Base-by-base conservation (phyloP, 1,140 invertebrate genomes). In the Panagrolaimus sp. region DNA sequence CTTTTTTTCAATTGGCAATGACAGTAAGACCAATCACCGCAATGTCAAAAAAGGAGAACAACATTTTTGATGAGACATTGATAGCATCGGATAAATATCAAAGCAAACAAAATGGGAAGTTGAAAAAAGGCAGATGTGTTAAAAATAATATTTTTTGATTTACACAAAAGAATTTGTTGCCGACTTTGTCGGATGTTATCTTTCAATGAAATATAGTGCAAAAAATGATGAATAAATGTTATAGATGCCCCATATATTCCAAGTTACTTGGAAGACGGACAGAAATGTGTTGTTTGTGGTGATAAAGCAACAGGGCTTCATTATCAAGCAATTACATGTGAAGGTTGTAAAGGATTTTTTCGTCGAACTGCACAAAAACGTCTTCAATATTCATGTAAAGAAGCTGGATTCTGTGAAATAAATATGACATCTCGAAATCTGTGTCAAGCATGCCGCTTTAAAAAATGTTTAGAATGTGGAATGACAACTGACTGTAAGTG, bases 221-320 rank as follows among this genome's bases (percentile, higher is more conserved):
- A 38, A 38, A 38, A 38, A 38, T 38, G 31, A 38, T 38, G 31
- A 38, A 38, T 4, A 38, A 38, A 38, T 38, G 2, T 74, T 75
- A 66, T 27, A 73, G 74, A 38, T 11, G 74, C 66, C 14, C 74
- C 74, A 16, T 75, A 75, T 51, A 70, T 75, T 31, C 74, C 74
- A n/a, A 75, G 74, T 31, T 75, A 75, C 62, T 44, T 75, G 67
- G 48, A 73, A 44, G 44, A 66, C 7, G 75, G 75, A n/a, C 74
- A 82, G 44, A 75, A 77, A 62, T 85, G 84, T 72, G 83, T 84
- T 13, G 85, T 85, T 1, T 85, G 84, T 71, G 76, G 78, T 5
- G 85, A 86, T 72, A 78, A 75, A 38, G 84, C 84, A 8, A 86
- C 85, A 13, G 85, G 85, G 20, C 84, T 83, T 23, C 84, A 85